phyloP scores from a whole-genome alignment of 2,888 invertebrate genomes.

The Laspeyria flexula region DNA sequence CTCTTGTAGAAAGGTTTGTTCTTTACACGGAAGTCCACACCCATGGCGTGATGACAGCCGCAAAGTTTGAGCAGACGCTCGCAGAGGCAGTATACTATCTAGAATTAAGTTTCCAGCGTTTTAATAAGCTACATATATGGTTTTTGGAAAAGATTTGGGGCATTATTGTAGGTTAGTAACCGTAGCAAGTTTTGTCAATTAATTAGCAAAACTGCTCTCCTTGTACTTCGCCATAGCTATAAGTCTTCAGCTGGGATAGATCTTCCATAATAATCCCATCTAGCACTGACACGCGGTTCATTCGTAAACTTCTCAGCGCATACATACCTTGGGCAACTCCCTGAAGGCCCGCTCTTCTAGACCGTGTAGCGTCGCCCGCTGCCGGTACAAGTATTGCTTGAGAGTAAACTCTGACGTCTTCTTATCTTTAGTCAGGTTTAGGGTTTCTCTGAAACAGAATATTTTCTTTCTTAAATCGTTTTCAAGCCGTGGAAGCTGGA shows the following conservation, averaged over 20 bases:
- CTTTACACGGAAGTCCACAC: constrained; percentile 81
- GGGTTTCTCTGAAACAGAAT: constrained; percentile 59
- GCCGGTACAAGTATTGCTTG: constrained; percentile 89
- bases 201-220: too few relatives aligned
- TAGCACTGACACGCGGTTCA: too few relatives aligned
- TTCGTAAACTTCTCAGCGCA: too few relatives aligned
- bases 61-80: constrained; percentile 91
- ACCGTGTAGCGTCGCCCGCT: constrained; percentile 91
- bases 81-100: constrained; percentile 92
- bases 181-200: too few relatives aligned
- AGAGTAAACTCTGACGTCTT: constrained; percentile 88
- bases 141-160: too few relatives aligned
- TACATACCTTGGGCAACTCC: constrained; percentile 92
- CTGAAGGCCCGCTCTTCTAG: constrained; percentile 91
- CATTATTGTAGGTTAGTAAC: too few relatives aligned
- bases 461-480: too few relatives aligned
- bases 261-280: too few relatives aligned
- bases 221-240: too few relatives aligned
- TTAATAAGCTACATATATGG: background rate
- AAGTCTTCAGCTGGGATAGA: too few relatives aligned
- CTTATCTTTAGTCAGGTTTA: constrained; percentile 65
- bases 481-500: too few relatives aligned
- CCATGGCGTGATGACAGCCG: constrained; percentile 86
- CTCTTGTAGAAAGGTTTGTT: constrained; percentile 86
- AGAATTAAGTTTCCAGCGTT: constrained; percentile 21